Evolutionary conservation across 2,113 vertebrate genomes (phyloP), one percentile per base, ranked within the genome.

Genomic region (Thalassarche chlororhynchos): DNA sequence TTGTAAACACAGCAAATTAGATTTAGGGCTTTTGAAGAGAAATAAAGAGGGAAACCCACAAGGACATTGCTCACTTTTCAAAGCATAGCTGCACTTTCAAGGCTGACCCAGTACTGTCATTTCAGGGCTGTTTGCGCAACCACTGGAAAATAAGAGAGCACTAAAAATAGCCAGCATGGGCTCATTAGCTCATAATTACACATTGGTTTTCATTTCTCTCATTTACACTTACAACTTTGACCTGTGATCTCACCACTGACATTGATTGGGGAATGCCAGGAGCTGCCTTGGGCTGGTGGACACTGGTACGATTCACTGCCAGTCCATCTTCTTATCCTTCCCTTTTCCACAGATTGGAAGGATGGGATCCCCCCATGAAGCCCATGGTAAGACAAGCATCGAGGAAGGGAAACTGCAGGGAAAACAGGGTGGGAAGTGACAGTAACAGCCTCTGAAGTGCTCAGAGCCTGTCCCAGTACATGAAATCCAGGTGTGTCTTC

Each of bases 101-200:
- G 89, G 85, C 94, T 96, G 96, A 97, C 93, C 94, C 94, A 93
- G 93, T 91, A 91, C 87, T 96, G 96, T 97, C 97, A 93, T 94
- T 91, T 89, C 1, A 0, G 78, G 89, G 70, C 62, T 87, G 74
- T 92, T 87, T 87, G 94, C 96, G 96, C 87, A 97, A 92, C 85
- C 92, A 62, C 76, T 94, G 93, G 95, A 95, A 97, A 96, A 89
- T 79, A 91, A 96, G 60, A 89, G 89, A 85, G 62, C 12, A 38
- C 96, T 94, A 95, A 94, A 97, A 96, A 96, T 95, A 97, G 85
- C 84, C 84, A 84, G 11, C 58, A 52, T 1, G 29, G 70, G 75
- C 75, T 96, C 87, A 86, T 97, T 95, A 95, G 87, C 84, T 93
- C 94, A 81, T 96, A 97, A 96, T 97, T 96, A 81, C 93, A 62